Evolutionary conservation across 1,140 invertebrate species (phyloP), one percentile per base, ranked within the genome.

Genomic region (Nymphalis io): DNA sequence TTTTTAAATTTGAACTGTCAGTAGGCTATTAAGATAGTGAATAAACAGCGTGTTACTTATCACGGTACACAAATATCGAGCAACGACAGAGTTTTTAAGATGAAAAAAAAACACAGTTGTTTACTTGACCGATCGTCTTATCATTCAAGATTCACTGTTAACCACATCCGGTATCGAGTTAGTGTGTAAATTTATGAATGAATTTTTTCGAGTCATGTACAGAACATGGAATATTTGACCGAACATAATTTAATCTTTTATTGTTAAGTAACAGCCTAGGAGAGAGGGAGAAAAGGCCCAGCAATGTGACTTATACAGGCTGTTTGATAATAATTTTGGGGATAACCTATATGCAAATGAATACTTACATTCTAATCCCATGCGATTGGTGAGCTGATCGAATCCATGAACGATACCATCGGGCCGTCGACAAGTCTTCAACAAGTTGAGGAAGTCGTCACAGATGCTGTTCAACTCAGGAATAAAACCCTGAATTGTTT

Each of bases 331-430:
- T n/a, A n/a, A n/a, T n/a, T n/a, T n/a, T n/a, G n/a, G n/a, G n/a
- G n/a, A n/a, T n/a, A n/a, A n/a, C n/a, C n/a, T n/a, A n/a, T n/a
- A n/a, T n/a, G n/a, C 42, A 15, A 44, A 27, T 3, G 5, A 48
- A 20, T 51, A 51, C 93, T 93, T 89, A 95, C 95, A 94, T 93
- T 98, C 97, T 11, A 98, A 92, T 6, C 96, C 96, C 88, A 97
- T 93, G 73, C 94, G 93, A 80, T 96, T 95, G 3, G 95, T 95
- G 44, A 96, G 92, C 44, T 95, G 94, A 67, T 96, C 95, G 75
- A 97, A 95, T 51, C 93, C 93, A 2, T 78, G 72, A 1, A 96
- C 93, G 15, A 93, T 84, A 46, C 89, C 87, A 13, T 92, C 76
- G 0, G 85, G 72, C 62, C 93, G 85, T 55, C 94, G 89, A 67